These are phyloP conservation scores for Tupaia chinensis DNA, from an alignment of 2,113 vertebrate genomes.

Conservation along the genomic window DNA sequence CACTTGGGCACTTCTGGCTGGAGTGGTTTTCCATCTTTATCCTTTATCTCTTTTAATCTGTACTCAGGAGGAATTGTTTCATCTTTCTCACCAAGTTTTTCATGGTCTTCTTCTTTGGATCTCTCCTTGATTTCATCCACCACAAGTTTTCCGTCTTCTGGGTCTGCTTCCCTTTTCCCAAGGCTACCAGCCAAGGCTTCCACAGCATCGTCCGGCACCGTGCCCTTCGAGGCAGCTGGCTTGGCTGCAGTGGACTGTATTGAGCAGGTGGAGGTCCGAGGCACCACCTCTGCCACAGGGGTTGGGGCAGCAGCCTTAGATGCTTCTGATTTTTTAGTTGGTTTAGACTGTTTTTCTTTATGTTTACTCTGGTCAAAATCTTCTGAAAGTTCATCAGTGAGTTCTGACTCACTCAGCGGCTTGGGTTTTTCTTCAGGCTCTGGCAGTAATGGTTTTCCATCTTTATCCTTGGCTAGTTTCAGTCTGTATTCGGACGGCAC, in stretches of 20 bases:
- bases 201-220: constrained; percentile 75
- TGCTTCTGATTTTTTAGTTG: constrained; percentile 80
- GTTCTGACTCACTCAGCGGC: constrained; percentile 85
- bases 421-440: constrained; percentile 86
- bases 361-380: constrained; percentile 78
- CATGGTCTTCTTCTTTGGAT: constrained; percentile 79
- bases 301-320: background rate
- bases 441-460: constrained; percentile 84
- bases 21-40: no score
- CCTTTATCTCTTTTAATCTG: constrained; percentile 84
- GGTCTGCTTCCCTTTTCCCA: constrained; percentile 81
- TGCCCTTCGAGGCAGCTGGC: constrained; percentile 44
- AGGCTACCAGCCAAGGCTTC: constrained; percentile 86
- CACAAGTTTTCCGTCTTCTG: constrained; percentile 81
- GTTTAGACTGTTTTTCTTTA: constrained; percentile 69
- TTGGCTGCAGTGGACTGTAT: constrained; percentile 77
- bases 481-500: no score
- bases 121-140: constrained; percentile 89
- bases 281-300: constrained; percentile 64
- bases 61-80: constrained; percentile 89
- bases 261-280: constrained; percentile 70
- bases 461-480: constrained; percentile 83
- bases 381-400: constrained; percentile 86
- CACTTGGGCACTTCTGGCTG: no score
- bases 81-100: constrained; percentile 89